Percentiles rank a stretch among this genome's conserved stretches.
phyloP scores from a whole-genome alignment of 2,888 invertebrate genomes.

The Leptopilina drosophilae region DNA sequence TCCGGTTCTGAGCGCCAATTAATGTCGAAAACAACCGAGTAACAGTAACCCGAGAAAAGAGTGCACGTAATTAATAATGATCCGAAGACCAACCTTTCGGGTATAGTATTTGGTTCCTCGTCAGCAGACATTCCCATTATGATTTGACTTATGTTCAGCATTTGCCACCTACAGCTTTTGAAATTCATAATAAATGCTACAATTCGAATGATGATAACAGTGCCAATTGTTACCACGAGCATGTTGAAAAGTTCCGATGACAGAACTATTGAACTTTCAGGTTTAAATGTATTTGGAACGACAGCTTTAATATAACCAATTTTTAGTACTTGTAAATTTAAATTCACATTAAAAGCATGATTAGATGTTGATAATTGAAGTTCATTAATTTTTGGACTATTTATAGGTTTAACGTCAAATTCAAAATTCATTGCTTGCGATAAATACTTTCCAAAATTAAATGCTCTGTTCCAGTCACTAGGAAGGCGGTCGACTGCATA shows the following conservation, averaged over 20 bases:
- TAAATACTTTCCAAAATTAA: too few relatives aligned
- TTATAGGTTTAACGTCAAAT: too few relatives aligned
- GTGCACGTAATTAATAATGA: neutral
- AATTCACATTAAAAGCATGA: neutral
- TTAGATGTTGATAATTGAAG: neutral
- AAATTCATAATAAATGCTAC: neutral
- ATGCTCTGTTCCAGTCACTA: too few relatives aligned
- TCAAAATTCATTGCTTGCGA: too few relatives aligned
- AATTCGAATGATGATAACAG: neutral
- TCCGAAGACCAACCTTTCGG: neutral
- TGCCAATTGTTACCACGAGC: neutral
- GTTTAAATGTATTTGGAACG: neutral
- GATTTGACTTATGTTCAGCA: neutral
- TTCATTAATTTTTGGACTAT: neutral
- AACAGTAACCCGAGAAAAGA: too few relatives aligned
- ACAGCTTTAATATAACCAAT: neutral
- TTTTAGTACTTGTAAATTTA: neutral
- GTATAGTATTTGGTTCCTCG: neutral
- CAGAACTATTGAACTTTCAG: neutral
- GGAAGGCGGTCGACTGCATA: too few relatives aligned
- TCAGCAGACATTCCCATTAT: neutral
- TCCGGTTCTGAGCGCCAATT: too few relatives aligned
- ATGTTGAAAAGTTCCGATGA: neutral
- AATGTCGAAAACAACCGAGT: too few relatives aligned
- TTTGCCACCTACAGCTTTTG: neutral